Evolutionary conservation across 2,797 vertebrate species (phyloP).

Genomic region (Odontamblyopus lacepedii): DNA sequence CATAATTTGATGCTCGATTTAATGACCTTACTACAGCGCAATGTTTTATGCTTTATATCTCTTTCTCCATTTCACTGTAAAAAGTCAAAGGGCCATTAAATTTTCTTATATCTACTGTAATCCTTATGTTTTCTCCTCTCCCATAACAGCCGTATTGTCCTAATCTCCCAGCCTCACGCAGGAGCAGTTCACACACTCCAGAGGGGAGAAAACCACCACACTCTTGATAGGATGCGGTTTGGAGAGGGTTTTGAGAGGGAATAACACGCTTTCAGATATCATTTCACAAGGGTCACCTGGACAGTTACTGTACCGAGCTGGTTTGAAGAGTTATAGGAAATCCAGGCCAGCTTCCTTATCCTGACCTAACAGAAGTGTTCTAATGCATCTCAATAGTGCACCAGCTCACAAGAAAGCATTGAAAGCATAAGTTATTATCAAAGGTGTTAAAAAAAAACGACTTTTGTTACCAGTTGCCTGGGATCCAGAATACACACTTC

Average conservation of each 20-base stretch:
- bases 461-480: too few relatives aligned
- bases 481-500: too few relatives aligned
- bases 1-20: not conserved
- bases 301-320: constrained; percentile 26
- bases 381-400: constrained; percentile 11
- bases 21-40: not conserved
- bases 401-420: not conserved
- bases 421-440: not conserved
- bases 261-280: constrained; percentile 41
- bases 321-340: constrained; percentile 17
- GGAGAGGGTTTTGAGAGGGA: constrained; percentile 36
- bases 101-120: constrained; percentile 49
- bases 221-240: constrained; percentile 36
- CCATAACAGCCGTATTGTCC: constrained; percentile 31
- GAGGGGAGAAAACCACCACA: constrained; percentile 36
- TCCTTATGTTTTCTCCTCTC: constrained; percentile 43
- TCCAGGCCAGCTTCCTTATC: constrained; percentile 28
- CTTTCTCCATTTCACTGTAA: constrained; percentile 15
- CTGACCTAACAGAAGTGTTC: constrained; percentile 18
- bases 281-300: constrained; percentile 32
- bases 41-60: too few relatives aligned
- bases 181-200: constrained; percentile 32
- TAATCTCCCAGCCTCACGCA: constrained; percentile 46
- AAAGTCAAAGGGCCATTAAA: constrained; percentile 18
- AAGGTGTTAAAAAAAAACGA: too few relatives aligned